A percentile compares a stretch with the other conserved stretches of the same genome.
Evolutionary conservation across 2,113 vertebrate genomes (phyloP).

Genomic region (Entomyzon cyanotis): DNA sequence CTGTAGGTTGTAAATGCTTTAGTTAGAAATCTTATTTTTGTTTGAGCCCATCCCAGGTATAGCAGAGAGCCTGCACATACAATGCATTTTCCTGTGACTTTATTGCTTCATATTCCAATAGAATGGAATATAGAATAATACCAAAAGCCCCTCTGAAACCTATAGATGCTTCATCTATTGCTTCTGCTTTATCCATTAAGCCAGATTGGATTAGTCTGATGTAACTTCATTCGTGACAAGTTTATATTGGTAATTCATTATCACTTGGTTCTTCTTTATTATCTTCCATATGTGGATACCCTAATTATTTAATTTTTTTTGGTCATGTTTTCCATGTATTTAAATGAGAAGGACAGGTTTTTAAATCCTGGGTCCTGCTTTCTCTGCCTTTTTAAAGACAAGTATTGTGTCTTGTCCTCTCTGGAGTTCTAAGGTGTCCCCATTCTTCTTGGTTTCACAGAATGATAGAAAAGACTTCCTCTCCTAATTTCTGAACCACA

Average conservation of each 20-base stretch:
- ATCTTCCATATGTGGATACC: background rate
- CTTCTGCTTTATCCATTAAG: background rate
- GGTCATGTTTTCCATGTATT: background rate
- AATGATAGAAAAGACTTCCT: background rate
- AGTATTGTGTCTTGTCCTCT: background rate
- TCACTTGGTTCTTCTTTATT: background rate
- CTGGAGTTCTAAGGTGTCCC: background rate
- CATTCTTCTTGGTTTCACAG: background rate
- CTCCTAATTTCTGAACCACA: background rate
- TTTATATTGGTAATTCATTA: background rate
- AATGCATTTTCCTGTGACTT: background rate
- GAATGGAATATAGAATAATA: background rate
- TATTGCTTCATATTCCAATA: background rate
- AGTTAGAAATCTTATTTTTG: background rate
- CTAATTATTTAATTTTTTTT: background rate
- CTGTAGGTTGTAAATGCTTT: background rate
- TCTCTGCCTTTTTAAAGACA: background rate
- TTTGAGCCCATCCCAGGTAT: background rate
- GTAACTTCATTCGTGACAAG: background rate
- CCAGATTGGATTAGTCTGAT: background rate
- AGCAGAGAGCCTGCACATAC: background rate
- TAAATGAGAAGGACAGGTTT: background rate
- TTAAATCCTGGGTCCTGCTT: background rate
- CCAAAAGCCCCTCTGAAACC: background rate
- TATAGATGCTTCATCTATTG: background rate